These are phyloP conservation scores for Drosophila tanythrix DNA, from an alignment of 2,888 invertebrate species.

Conservation along the genomic window DNA sequence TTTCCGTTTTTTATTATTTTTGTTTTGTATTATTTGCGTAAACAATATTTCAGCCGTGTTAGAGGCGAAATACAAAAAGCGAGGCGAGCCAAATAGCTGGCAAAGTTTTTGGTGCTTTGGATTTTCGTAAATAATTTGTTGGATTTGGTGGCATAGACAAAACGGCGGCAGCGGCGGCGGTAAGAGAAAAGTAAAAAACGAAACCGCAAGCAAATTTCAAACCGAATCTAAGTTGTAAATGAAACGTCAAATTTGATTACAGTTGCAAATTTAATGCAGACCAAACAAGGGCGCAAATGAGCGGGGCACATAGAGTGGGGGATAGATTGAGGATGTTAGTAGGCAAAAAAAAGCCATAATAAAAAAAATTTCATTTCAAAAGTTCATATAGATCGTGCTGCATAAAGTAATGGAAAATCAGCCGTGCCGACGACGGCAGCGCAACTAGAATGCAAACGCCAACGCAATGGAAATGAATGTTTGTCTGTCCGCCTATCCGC, in stretches of 20 bases:
- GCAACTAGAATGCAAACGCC: conserved; percentile 51
- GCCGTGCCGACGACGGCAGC: conserved; percentile 27
- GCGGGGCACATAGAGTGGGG: background rate
- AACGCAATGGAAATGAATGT: conserved; percentile 58
- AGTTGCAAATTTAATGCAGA: conserved; percentile 43
- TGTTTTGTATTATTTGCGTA: conserved; percentile 27
- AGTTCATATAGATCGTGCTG: conserved; percentile 51
- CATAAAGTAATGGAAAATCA: conserved; percentile 52
- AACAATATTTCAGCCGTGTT: conserved; percentile 42
- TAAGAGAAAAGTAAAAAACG: background rate
- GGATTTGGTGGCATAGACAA: conserved; percentile 64
- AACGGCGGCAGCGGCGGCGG: conserved; percentile 56
- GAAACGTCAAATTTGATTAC: conserved; percentile 70
- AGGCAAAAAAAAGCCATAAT: conserved; percentile 3
- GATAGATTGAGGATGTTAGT: conserved; percentile 19
- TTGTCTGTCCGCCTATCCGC: conserved; percentile 12
- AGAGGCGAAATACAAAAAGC: conserved; percentile 21
- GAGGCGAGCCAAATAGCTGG: conserved; percentile 33
- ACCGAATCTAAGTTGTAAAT: conserved; percentile 58
- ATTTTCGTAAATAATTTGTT: conserved; percentile 28
- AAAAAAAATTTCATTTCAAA: conserved; percentile 16
- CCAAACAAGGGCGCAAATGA: conserved; percentile 21
- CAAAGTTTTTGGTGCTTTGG: conserved; percentile 49
- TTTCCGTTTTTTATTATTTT: background rate
- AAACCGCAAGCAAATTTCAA: conserved; percentile 34